Conservation (phyloP, 2,797 vertebrate genomes). For the Cossypha heuglini region DNA sequence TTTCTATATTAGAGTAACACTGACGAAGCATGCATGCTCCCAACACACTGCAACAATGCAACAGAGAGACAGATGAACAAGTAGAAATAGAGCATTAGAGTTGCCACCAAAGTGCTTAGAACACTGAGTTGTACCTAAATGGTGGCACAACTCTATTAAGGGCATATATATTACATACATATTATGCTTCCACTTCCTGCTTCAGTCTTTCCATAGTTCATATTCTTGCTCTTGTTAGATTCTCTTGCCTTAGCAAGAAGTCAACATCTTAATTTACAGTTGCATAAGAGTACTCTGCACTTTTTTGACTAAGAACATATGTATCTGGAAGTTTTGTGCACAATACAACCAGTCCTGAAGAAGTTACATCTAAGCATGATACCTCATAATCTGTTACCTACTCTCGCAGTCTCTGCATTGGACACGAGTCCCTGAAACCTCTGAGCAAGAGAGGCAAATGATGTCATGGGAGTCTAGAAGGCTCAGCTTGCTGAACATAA, state of each 20-base stretch:
- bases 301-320: background rate
- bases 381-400: background rate
- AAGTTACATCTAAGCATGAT: background rate
- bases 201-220: background rate
- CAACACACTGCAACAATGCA: background rate
- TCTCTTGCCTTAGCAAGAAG: background rate
- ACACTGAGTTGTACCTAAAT: background rate
- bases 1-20: background rate
- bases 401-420: background rate
- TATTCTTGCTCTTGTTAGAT: background rate
- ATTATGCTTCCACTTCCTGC: background rate
- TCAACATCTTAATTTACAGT: background rate
- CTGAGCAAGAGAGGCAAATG: background rate
- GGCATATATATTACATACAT: background rate
- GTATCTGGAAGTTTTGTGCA: background rate
- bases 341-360: background rate
- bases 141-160: background rate
- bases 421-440: background rate
- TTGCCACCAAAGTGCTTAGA: background rate
- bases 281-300: rapidly evolving
- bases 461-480: background rate
- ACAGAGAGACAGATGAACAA: background rate
- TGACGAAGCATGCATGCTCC: background rate
- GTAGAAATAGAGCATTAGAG: background rate
- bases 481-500: background rate